Evolutionary conservation across 2,113 vertebrate genomes (phyloP).

Genomic region (Columbina picui): DNA sequence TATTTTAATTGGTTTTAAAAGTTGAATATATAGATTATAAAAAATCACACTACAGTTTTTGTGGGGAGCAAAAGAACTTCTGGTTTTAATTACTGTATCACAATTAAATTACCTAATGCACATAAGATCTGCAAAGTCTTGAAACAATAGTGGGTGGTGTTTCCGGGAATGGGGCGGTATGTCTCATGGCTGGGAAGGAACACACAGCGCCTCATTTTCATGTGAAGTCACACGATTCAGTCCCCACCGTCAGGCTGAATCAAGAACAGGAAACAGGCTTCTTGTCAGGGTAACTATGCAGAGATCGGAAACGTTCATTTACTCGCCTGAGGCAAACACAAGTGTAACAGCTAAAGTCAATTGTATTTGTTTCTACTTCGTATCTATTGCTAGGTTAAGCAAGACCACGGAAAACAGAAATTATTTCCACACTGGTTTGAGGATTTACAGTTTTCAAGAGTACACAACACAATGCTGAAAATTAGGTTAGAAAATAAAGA

Average conservation of each 20-base stretch:
- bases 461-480: not conserved
- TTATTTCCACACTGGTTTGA: not conserved
- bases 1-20: not conserved
- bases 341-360: not conserved
- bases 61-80: not conserved
- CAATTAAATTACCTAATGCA: not conserved
- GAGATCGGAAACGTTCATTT: not conserved
- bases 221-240: not conserved
- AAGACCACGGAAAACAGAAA: not conserved
- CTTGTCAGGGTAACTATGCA: not conserved
- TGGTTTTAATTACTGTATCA: not conserved
- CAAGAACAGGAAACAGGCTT: not conserved
- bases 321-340: not conserved
- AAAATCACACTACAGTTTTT: not conserved
- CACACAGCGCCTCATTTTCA: not conserved
- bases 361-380: not conserved
- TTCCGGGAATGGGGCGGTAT: conserved; percentile 17
- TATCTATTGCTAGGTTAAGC: not conserved
- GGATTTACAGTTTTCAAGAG: not conserved
- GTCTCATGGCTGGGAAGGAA: not conserved
- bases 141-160: conserved; percentile 1
- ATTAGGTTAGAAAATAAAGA: not conserved
- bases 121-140: not conserved
- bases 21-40: not conserved
- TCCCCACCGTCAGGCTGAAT: not conserved